A percentile compares a stretch with the other conserved stretches of the same genome.
Conservation (phyloP, 2,113 vertebrate species). For the Actenoides lindsayi region DNA sequence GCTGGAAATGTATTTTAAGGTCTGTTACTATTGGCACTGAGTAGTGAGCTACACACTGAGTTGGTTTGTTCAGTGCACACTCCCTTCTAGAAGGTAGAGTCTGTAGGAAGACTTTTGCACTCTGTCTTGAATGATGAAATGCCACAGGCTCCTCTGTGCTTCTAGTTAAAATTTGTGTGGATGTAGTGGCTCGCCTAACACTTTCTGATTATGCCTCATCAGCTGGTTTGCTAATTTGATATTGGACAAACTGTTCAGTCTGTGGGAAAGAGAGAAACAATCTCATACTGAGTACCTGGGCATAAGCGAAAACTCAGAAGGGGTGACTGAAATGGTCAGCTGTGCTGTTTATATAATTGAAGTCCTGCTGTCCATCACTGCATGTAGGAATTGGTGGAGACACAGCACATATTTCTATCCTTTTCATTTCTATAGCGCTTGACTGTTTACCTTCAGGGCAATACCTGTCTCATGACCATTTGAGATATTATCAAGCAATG, state of each 20-base stretch:
- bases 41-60: background rate
- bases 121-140: background rate
- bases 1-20: background rate
- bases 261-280: background rate
- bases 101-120: background rate
- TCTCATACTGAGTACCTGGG: background rate
- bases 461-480: background rate
- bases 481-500: background rate
- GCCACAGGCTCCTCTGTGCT: background rate
- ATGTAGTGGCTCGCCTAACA: background rate
- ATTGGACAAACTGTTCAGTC: background rate
- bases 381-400: background rate
- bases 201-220: background rate
- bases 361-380: background rate
- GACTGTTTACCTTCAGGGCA: background rate
- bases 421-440: background rate
- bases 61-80: background rate
- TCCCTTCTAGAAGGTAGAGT: background rate
- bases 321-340: background rate
- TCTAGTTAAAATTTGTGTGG: background rate
- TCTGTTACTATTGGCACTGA: background rate
- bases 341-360: background rate
- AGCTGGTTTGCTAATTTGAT: background rate
- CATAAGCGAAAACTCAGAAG: background rate
- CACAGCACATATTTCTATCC: background rate